A percentile compares a stretch with the other conserved stretches of the same genome.
Evolutionary conservation across 1,140 invertebrate genomes (phyloP).

Genomic region (Drosophila santomea): DNA sequence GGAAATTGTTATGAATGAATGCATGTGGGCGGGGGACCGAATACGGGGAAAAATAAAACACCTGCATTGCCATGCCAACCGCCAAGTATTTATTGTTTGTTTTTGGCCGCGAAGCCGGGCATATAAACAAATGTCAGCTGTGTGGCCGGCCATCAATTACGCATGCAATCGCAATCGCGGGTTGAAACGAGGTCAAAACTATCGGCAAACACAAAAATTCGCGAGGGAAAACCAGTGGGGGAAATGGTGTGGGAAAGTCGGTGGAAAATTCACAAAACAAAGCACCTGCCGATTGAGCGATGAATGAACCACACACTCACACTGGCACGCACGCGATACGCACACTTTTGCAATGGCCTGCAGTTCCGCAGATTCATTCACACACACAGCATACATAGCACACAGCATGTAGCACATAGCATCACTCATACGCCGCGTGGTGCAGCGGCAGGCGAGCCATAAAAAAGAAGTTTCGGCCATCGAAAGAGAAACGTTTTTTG

Average conservation of each 20-base stretch:
- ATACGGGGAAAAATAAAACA: slow-evolving; percentile 8
- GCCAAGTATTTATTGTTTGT: slow-evolving; percentile 42
- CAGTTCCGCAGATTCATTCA: slow-evolving; percentile 49
- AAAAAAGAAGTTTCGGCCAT: slow-evolving; percentile 52
- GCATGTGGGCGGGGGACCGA: slow-evolving; percentile 42
- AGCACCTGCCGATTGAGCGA: slow-evolving; percentile 62
- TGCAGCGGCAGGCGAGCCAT: slow-evolving; percentile 18
- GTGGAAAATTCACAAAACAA: slow-evolving; percentile 68
- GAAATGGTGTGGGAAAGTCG: background rate
- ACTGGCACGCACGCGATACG: slow-evolving; percentile 24
- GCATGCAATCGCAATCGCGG: slow-evolving; percentile 69
- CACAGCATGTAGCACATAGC: slow-evolving; percentile 9
- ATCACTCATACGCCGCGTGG: slow-evolving; percentile 77
- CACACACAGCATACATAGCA: slow-evolving; percentile 3
- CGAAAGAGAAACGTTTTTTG: slow-evolving; percentile 53
- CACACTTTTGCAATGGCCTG: slow-evolving; percentile 39
- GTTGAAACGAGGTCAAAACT: slow-evolving; percentile 77
- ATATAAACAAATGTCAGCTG: slow-evolving; percentile 77
- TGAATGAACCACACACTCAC: slow-evolving; percentile 37
- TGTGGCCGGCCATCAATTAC: slow-evolving; percentile 69
- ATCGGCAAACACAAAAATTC: slow-evolving; percentile 79
- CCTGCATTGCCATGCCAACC: slow-evolving; percentile 58
- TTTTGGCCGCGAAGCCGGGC: slow-evolving; percentile 22
- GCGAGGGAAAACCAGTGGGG: background rate
- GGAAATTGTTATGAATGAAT: slow-evolving; percentile 80